Percentiles rank a stretch among this genome's conserved stretches.
Conservation (phyloP, 2,113 vertebrate genomes). For the Pterocles gutturalis region DNA sequence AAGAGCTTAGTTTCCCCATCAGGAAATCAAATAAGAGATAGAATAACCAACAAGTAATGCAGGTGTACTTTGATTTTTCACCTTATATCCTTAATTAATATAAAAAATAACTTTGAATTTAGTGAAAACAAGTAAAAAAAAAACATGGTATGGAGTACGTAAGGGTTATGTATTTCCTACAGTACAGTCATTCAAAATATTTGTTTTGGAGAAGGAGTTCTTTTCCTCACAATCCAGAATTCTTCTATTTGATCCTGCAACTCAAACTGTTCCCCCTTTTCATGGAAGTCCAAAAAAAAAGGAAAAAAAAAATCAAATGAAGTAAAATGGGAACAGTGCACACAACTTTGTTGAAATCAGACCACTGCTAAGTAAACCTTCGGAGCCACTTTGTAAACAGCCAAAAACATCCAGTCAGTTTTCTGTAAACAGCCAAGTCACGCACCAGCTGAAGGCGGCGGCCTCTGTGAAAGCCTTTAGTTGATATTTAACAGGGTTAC, state of each 20-base stretch:
- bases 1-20: background rate
- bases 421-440: slow-evolving; percentile 66
- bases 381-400: slow-evolving; percentile 65
- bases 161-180: background rate
- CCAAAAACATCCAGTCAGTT: slow-evolving; percentile 48
- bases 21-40: background rate
- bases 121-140: background rate
- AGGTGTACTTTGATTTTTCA: background rate
- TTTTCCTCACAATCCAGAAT: background rate
- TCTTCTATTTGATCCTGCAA: background rate
- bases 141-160: background rate
- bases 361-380: slow-evolving; percentile 65
- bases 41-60: background rate
- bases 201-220: background rate
- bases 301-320: background rate
- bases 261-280: background rate
- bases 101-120: background rate
- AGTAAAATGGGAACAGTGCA: background rate
- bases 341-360: slow-evolving; percentile 36
- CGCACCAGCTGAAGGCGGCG: background rate
- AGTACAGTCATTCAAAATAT: background rate
- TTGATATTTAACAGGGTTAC: slow-evolving; percentile 46
- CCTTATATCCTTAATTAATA: background rate
- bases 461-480: background rate
- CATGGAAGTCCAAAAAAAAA: background rate